A percentile compares a stretch with the other conserved stretches of the same genome.
Conservation (phyloP, 1,140 invertebrate genomes). For the Drosophila mauritiana region DNA sequence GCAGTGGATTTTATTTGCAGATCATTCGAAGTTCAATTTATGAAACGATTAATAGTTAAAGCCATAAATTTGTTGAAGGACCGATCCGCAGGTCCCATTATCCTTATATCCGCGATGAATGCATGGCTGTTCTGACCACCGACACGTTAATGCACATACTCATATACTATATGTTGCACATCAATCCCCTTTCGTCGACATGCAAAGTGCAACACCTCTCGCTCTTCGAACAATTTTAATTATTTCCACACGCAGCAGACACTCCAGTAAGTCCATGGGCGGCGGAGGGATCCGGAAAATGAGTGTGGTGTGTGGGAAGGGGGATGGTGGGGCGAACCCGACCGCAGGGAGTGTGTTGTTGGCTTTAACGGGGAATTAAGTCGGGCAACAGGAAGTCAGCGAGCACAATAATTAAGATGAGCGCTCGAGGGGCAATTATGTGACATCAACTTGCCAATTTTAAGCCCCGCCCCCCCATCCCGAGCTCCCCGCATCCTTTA, state of each 20-base stretch:
- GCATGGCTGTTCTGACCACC: constrained; percentile 7
- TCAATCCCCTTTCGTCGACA: neutral
- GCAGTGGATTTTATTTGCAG: no score
- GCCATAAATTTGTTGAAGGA: neutral
- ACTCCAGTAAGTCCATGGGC: constrained; percentile 4
- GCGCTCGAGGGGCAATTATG: constrained; percentile 49
- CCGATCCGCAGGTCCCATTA: neutral
- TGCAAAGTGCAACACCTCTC: neutral
- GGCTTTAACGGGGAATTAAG: constrained; percentile 47
- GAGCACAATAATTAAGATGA: constrained; percentile 47
- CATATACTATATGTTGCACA: neutral
- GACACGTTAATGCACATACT: constrained; percentile 9
- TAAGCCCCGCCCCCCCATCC: neutral
- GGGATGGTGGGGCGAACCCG: neutral
- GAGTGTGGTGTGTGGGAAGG: neutral
- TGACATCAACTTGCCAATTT: constrained; percentile 50
- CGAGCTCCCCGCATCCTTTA: neutral
- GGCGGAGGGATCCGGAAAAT: neutral
- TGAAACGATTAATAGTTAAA: no score
- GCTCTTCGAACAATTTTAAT: constrained; percentile 30
- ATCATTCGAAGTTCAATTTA: no score
- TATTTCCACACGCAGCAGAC: constrained; percentile 25
- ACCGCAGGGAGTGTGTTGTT: constrained; percentile 35
- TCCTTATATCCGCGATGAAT: neutral
- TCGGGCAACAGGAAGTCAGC: constrained; percentile 41